Base-by-base conservation (phyloP, 1,140 invertebrate genomes). In the Platyura marginata region DNA sequence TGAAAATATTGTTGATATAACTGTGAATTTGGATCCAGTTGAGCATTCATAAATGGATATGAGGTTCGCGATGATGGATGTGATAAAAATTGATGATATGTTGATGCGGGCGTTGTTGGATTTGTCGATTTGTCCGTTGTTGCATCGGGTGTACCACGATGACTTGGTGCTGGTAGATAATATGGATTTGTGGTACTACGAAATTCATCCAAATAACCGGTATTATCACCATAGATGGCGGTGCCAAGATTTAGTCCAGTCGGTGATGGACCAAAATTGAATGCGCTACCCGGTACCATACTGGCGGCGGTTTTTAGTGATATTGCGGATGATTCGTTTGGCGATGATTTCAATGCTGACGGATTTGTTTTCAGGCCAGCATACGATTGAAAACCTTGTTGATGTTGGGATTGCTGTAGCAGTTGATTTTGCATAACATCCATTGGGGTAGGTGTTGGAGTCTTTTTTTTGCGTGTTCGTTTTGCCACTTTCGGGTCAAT, bases 1-100 rank as follows among this genome's bases (percentile, higher is more conserved):
- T 75, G 69, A 41, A 80, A 54, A 52, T 76, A 78, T 49, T 79
- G 76, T 49, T 79, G 75, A 53, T 81, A 81, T 3, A 79, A 53
- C 21, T 74, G 71, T 20, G 70, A 72, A 43, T 68, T 67, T 13
- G 68, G 57, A 48, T 74, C 73, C 47, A 70, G 57, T 54, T 60
- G 49, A 38, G 54, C 53, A 11, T 65, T 62, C 44, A 71, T 69
- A 46, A 74, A 75, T 3, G 68, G 69, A 57, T 74, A 75, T 0
- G 55, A 72, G 23, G 66, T 67, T 43, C 62, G 57, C 13, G 62
- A 51, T 1, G 62, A 53, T 3, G 59, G 52, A 46, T 69, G 68
- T 13, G 56, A 58, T 0, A 57, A 49, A 18, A 59, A 60, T 36
- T 64, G 62, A 48, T 65, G 63, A 9, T 57, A 56, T 32, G 60